Evolutionary conservation across 1,140 invertebrate species (phyloP), one percentile per base, ranked within the genome.

Genomic region (Aphelinus certus): DNA sequence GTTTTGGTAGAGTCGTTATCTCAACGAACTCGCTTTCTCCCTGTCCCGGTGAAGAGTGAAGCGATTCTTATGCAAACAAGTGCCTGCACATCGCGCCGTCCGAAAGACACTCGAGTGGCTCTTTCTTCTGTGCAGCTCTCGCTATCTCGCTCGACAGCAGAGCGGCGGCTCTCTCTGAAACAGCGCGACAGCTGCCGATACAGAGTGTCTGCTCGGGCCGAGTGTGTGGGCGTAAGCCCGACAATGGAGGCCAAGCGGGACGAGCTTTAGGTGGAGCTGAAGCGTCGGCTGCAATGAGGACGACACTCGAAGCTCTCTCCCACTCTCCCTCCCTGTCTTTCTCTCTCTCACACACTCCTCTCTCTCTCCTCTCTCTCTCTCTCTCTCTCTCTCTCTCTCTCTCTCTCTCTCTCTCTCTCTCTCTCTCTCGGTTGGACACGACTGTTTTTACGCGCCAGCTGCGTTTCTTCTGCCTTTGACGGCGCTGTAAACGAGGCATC

Each of bases 51-150:
- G 55, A 60, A 71, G 58, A 45, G 6, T 10, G 53, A 10, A 55
- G 49, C 58, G 51, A 64, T 64, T 72, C 70, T 72, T 72, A 72
- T 64, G 70, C 70, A 72, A 72, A 72, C 61, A 72, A 53, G 70
- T 72, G 61, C 51, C 61, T 46, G 66, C 51, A 43, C 61, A 42
- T 62, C n/a, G 70, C 9, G 9, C 48, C 48, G 62, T 71, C 68
- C 62, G 49, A 71, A 71, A 71, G 60, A 71, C 58, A 9, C 61
- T 63, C 61, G 58, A 62, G 58, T 62, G 49, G 47, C 53, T 57
- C 55, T 56, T 55, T 53, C 51, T 58, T 26, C 26, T 26, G 26
- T 26, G 26, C 26, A 26, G 26, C 53, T 61, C 9, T 53, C 9
- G 4, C 9, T 53, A 5, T 53, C 51, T 53, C 3, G n/a, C 56